Conservation (phyloP, 2,113 vertebrate species). For the Loxodonta africana region DNA sequence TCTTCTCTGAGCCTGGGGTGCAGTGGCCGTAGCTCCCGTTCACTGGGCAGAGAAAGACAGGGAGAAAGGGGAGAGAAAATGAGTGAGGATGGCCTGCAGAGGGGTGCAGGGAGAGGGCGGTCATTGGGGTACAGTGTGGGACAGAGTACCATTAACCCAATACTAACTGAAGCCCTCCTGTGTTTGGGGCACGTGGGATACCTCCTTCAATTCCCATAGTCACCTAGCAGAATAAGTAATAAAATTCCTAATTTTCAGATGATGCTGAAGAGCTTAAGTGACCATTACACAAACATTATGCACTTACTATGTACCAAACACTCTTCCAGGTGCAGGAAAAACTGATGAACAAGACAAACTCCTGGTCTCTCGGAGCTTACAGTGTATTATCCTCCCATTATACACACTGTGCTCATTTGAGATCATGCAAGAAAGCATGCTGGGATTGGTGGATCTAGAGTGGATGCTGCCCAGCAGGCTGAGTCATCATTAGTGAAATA, state of each 20-base stretch:
- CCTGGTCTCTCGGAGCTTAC: neutral
- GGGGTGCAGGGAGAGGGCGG: neutral
- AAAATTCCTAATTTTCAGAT: neutral
- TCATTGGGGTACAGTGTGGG: neutral
- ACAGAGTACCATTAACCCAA: neutral
- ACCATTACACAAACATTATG: no score
- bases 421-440: fast-evolving
- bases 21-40: slow-evolving; percentile 76
- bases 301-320: no score
- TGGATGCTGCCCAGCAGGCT: neutral
- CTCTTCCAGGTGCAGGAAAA: neutral
- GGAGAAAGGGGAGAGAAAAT: slow-evolving; percentile 26
- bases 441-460: neutral
- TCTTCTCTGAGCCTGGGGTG: slow-evolving; percentile 72
- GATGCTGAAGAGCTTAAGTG: neutral
- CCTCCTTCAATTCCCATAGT: neutral
- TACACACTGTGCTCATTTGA: neutral
- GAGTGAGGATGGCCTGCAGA: neutral
- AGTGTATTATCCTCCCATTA: fast-evolving
- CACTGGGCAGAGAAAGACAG: slow-evolving; percentile 70
- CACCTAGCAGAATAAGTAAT: neutral
- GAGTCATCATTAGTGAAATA: fast-evolving
- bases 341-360: neutral
- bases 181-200: neutral
- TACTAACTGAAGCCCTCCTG: neutral